A percentile compares a stretch with the other conserved stretches of the same genome.
Evolutionary conservation across 2,797 vertebrate species (phyloP).

Genomic region (Diplodus sargus): DNA sequence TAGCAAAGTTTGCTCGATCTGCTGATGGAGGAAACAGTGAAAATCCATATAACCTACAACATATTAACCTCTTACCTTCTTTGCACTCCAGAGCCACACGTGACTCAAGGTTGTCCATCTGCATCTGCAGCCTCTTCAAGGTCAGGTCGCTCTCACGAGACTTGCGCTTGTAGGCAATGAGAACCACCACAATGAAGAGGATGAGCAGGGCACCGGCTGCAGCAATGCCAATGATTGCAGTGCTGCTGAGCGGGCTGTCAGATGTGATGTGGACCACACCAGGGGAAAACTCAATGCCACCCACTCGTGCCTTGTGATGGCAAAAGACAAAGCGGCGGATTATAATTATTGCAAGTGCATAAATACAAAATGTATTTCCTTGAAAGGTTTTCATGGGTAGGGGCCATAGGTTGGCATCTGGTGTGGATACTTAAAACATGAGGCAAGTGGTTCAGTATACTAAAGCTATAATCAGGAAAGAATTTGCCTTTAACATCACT

Average conservation of each 20-base stretch:
- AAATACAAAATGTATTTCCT: not conserved
- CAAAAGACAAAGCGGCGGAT: constrained; percentile 15
- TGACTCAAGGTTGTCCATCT: constrained; percentile 99
- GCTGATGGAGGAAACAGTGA: not conserved
- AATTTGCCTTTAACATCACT: constrained; percentile 25
- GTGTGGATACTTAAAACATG: constrained; percentile 3
- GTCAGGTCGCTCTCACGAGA: constrained; percentile 97
- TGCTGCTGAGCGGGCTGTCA: constrained; percentile 96
- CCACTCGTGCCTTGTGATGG: constrained; percentile 90
- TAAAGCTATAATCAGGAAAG: constrained; percentile 18
- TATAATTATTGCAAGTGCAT: constrained; percentile 18
- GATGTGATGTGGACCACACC: constrained; percentile 97
- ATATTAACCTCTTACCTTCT: constrained; percentile 87
- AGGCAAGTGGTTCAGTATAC: constrained; percentile 2
- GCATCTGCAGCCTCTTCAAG: constrained; percentile 97
- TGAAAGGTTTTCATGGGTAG: not conserved
- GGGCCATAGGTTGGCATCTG: not conserved
- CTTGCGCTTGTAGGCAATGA: constrained; percentile 98
- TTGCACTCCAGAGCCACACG: constrained; percentile 98
- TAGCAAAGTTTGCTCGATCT: not conserved
- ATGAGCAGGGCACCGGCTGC: constrained; percentile 95
- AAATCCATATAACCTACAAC: not conserved
- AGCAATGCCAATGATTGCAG: constrained; percentile 95
- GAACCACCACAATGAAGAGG: constrained; percentile 95
- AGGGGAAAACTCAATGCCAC: constrained; percentile 96